These are phyloP conservation scores for Plestiodon gilberti DNA, from an alignment of 2,113 vertebrate species.

Conservation along the genomic window DNA sequence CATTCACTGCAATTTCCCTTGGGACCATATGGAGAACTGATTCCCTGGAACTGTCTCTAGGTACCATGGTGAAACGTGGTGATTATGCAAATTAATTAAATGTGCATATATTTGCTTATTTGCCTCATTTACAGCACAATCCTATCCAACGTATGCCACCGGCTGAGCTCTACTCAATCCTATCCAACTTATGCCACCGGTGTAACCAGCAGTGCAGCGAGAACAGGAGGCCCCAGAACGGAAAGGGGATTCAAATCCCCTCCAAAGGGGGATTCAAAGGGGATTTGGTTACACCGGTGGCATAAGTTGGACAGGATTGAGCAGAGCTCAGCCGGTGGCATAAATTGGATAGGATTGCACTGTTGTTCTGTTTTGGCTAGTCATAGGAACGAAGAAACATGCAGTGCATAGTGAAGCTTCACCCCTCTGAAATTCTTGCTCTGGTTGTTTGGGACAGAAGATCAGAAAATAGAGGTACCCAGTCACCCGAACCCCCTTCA, in stretches of 20 bases:
- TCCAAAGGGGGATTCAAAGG: no score
- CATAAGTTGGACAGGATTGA: no score
- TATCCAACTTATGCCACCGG: no score
- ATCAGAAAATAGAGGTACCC: background rate
- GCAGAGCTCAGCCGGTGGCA: no score
- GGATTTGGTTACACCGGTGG: no score
- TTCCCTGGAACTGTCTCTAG: background rate
- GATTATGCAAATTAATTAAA: background rate
- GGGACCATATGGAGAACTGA: background rate
- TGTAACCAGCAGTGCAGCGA: no score
- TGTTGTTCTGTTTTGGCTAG: background rate
- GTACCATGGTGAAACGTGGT: background rate
- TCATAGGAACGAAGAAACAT: background rate
- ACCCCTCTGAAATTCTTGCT: background rate
- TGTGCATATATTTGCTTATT: background rate
- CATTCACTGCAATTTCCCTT: background rate
- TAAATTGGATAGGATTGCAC: background rate
- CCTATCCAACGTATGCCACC: no score
- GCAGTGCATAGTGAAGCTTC: background rate
- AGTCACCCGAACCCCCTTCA: background rate
- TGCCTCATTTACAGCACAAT: no score
- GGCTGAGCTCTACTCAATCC: no score
- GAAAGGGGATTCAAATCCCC: no score
- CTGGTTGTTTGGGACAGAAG: background rate
- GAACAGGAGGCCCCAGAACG: no score